Percentiles rank a stretch among this genome's conserved stretches.
phyloP scores from a whole-genome alignment of 2,888 invertebrate genomes.

The Sisyra terminalis region DNA sequence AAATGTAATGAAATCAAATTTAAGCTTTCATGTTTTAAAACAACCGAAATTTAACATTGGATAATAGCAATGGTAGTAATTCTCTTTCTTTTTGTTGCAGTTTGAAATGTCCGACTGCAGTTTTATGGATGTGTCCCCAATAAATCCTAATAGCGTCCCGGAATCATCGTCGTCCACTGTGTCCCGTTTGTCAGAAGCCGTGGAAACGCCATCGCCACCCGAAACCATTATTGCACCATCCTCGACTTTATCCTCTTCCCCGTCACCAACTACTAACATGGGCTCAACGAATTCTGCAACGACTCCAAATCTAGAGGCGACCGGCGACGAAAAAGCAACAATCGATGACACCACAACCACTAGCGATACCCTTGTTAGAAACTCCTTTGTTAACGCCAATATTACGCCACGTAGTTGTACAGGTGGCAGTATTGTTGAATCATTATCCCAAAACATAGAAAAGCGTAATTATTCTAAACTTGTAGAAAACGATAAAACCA shows the following conservation, averaged over 20 bases:
- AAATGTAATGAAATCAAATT: too few species aligned
- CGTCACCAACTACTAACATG: too few species aligned
- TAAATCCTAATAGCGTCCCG: too few species aligned
- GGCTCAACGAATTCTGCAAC: too few species aligned
- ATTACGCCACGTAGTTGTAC: slow-evolving; percentile 12
- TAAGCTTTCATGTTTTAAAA: too few species aligned
- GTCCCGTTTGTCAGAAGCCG: too few species aligned
- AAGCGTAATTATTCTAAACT: slow-evolving; percentile 19
- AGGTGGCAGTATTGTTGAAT: slow-evolving; percentile 12
- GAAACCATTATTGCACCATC: too few species aligned
- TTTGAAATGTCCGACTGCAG: slow-evolving; percentile 15
- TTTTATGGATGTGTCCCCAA: slow-evolving; percentile 1
- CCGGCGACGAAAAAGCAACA: background rate
- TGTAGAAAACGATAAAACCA: slow-evolving; percentile 13
- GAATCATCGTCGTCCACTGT: too few species aligned
- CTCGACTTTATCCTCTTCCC: too few species aligned
- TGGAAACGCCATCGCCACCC: too few species aligned
- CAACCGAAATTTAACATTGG: too few species aligned
- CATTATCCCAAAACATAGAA: slow-evolving; percentile 13
- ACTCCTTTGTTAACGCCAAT: too few species aligned
- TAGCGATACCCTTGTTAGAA: background rate
- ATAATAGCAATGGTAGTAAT: background rate
- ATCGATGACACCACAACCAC: background rate
- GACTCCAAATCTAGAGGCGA: slow-evolving; percentile 1
- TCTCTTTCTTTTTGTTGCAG: slow-evolving; percentile 13